Base-by-base conservation (phyloP, 2,113 vertebrate genomes). In the Oceanodroma tethys region DNA sequence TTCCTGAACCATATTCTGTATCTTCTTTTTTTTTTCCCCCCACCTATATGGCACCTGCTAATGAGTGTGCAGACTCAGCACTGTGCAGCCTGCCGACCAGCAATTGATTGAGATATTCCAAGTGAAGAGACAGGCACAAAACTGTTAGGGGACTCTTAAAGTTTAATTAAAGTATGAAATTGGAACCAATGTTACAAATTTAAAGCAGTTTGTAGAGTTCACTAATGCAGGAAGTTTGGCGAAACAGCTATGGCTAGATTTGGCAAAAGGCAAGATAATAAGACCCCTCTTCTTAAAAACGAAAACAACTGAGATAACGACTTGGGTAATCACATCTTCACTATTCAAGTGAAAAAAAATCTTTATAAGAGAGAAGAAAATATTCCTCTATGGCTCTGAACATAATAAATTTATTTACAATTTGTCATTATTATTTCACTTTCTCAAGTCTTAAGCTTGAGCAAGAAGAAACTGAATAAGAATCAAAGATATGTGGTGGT, bases 121-220 rank as follows among this genome's bases (percentile, higher is more conserved):
- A 20, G 16, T 16, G n/a, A 87, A 83, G 20, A 66, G 13, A 48
- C 26, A 58, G 68, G 19, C 53, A 74, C 15, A 87, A 36, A 93
- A 89, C 60, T 91, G 34, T 47, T 30, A 34, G 22, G 29, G n/a
- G 2, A 36, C 8, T 34, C 19, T 55, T 36, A 78, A 75, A 81
- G 29, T 47, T 87, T 75, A 81, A 88, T 70, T 91, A 86, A 90
- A 75, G 36, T 72, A 65, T 12, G 36, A 91, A 95, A 81, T 8
- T 55, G 34, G 27, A 87, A 91, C 16, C 3, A 22, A 5, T 29
- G 27, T 6, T 87, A 21, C 42, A 65, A 56, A 75, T 94, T 88
- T 82, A 36, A 94, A 89, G 40, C 15, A 47, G 4, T 65, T 83
- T 90, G 38, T 62, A 75, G 50, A 75, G 75, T n/a, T 87, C 16